A percentile compares a stretch with the other conserved stretches of the same genome.
These are phyloP conservation scores for Isurus oxyrinchus DNA, from an alignment of 2,113 vertebrate species.

Conservation along the genomic window DNA sequence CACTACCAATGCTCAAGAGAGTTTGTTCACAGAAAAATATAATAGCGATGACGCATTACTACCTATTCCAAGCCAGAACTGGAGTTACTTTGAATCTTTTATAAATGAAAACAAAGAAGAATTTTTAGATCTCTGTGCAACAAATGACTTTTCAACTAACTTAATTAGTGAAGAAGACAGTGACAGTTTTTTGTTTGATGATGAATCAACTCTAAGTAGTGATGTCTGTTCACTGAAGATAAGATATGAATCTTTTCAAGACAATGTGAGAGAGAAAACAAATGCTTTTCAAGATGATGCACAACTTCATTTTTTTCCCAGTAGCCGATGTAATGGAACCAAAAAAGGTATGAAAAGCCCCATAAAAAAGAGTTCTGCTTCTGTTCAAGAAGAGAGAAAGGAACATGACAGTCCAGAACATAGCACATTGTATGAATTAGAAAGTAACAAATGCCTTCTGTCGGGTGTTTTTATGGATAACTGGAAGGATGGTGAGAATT, in stretches of 20 bases:
- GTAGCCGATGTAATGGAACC: slow-evolving; percentile 7
- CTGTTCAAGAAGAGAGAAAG: neutral
- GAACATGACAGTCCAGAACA: neutral
- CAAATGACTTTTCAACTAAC: slow-evolving; percentile 33
- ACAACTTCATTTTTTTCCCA: slow-evolving; percentile 23
- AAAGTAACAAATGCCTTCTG: slow-evolving; percentile 23
- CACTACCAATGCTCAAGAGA: neutral
- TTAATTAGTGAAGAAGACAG: slow-evolving; percentile 28
- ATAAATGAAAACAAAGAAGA: slow-evolving; percentile 36
- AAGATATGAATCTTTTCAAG: slow-evolving; percentile 34
- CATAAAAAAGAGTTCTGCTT: neutral
- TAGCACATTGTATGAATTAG: neutral
- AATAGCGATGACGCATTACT: slow-evolving; percentile 31
- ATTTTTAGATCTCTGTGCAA: slow-evolving; percentile 28
- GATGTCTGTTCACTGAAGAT: slow-evolving; percentile 30
- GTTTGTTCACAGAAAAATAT: slow-evolving; percentile 18
- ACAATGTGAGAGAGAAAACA: slow-evolving; percentile 13
- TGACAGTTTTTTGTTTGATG: slow-evolving; percentile 36
- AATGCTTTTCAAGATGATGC: slow-evolving; percentile 21
- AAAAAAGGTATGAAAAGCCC: neutral
- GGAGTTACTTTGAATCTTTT: slow-evolving; percentile 32
- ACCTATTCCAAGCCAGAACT: slow-evolving; percentile 30
- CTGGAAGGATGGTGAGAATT: slow-evolving; percentile 18
- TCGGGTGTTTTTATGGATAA: slow-evolving; percentile 7
- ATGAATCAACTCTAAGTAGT: slow-evolving; percentile 32